phyloP scores from a whole-genome alignment of 2,888 invertebrate genomes.

The Matsumyia berberina region DNA sequence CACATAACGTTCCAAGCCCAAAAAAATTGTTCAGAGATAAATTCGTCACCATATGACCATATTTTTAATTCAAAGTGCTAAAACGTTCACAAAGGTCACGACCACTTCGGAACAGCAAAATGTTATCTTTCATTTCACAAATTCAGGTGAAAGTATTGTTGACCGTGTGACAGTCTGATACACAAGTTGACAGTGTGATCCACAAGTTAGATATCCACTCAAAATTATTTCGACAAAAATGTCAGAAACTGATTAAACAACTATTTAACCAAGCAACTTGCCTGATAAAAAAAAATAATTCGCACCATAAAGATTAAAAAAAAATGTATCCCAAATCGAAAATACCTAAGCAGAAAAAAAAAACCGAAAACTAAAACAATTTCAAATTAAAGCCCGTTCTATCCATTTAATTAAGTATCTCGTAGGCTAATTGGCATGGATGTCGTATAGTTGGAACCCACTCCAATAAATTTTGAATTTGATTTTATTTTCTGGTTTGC shows the following conservation, averaged over 20 bases:
- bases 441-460: constrained; percentile 15
- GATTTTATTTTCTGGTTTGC: not conserved
- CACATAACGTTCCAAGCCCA: too few relatives aligned
- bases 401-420: constrained; percentile 27
- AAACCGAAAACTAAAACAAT: not conserved
- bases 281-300: not conserved
- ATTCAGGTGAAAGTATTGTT: too few relatives aligned
- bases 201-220: not conserved
- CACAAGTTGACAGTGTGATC: constrained; percentile 18
- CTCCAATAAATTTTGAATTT: constrained; percentile 6
- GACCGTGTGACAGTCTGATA: too few relatives aligned
- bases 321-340: not conserved
- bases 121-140: too few relatives aligned
- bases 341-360: not conserved
- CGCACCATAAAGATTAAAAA: constrained; percentile 10
- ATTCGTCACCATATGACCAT: too few relatives aligned
- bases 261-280: not conserved
- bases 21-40: too few relatives aligned
- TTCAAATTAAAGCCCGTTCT: constrained; percentile 23
- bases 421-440: constrained; percentile 11
- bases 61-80: too few relatives aligned
- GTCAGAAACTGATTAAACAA: constrained; percentile 1
- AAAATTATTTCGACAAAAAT: constrained; percentile 6
- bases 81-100: too few relatives aligned
- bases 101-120: too few relatives aligned